phyloP scores from a whole-genome alignment of 2,888 invertebrate genomes.

The Endomychus coccineus region DNA sequence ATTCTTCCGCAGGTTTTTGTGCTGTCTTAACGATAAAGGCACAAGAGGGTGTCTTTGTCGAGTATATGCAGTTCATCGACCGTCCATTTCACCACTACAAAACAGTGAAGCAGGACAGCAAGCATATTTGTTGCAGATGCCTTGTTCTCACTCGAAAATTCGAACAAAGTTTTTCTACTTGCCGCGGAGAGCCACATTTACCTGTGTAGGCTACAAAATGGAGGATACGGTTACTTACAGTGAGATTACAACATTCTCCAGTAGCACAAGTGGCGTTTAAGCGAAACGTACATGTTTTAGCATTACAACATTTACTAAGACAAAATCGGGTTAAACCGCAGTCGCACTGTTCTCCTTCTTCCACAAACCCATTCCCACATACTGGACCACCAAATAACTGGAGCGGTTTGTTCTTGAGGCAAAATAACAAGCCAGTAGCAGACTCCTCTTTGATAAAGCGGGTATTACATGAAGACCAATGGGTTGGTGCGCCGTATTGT shows the following conservation, averaged over 20 bases:
- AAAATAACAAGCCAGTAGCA: neutral
- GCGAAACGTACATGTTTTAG: slow-evolving; percentile 54
- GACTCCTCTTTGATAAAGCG: neutral
- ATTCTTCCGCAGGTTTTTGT: too few relatives aligned
- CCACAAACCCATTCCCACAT: slow-evolving; percentile 64
- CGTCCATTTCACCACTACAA: too few relatives aligned
- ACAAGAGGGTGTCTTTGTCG: too few relatives aligned
- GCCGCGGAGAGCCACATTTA: too few relatives aligned
- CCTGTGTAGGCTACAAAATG: too few relatives aligned
- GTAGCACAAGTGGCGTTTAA: slow-evolving; percentile 60
- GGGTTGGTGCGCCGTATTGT: neutral
- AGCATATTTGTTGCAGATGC: too few relatives aligned
- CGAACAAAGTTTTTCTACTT: too few relatives aligned
- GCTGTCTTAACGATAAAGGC: too few relatives aligned
- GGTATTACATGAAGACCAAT: neutral
- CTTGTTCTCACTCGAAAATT: too few relatives aligned
- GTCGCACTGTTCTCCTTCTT: slow-evolving; percentile 66
- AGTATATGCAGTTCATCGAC: too few relatives aligned
- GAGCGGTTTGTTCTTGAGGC: slow-evolving; percentile 41
- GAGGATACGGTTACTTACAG: slow-evolving; percentile 43
- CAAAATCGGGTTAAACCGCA: slow-evolving; percentile 58
- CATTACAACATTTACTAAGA: slow-evolving; percentile 60
- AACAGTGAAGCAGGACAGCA: too few relatives aligned
- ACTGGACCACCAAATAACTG: slow-evolving; percentile 50
- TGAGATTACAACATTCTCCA: slow-evolving; percentile 60